A percentile compares a stretch with the other conserved stretches of the same genome.
Conservation (phyloP, 1,140 invertebrate genomes). For the Acarapis woodi region DNA sequence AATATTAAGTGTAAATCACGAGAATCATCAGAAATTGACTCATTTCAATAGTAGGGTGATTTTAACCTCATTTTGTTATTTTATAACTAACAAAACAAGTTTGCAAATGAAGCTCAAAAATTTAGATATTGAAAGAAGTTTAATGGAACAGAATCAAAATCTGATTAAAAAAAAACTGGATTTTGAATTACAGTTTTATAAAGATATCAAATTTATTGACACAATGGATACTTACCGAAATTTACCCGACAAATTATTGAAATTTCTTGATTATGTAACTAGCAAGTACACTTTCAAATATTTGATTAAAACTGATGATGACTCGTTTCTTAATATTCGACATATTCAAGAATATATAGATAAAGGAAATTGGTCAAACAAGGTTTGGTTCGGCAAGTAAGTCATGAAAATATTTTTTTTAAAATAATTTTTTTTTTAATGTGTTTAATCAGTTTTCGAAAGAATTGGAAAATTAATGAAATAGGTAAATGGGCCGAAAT, state of each 20-base stretch:
- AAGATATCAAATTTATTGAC: slow-evolving; percentile 11
- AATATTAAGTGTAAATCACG: too few relatives aligned
- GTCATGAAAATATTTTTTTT: slow-evolving; percentile 3
- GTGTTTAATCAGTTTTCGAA: slow-evolving; percentile 10
- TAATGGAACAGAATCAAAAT: slow-evolving; percentile 6
- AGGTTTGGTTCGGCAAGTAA: slow-evolving; percentile 11
- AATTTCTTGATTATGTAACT: slow-evolving; percentile 9
- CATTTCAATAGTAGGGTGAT: too few relatives aligned
- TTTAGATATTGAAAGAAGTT: too few relatives aligned
- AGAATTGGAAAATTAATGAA: slow-evolving; percentile 11
- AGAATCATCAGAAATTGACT: too few relatives aligned
- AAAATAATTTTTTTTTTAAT: neutral
- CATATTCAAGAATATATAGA: slow-evolving; percentile 4
- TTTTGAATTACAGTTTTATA: slow-evolving; percentile 1
- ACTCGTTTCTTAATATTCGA: slow-evolving; percentile 10
- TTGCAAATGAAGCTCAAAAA: too few relatives aligned
- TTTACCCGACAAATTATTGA: slow-evolving; percentile 10
- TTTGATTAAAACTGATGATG: slow-evolving; percentile 13
- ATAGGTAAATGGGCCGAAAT: slow-evolving; percentile 14
- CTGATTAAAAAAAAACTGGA: slow-evolving; percentile 4
- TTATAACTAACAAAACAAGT: too few relatives aligned
- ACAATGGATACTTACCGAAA: slow-evolving; percentile 10
- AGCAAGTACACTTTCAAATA: slow-evolving; percentile 2
- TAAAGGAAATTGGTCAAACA: neutral
- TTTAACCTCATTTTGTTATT: too few relatives aligned